Conservation (phyloP, 2,113 vertebrate genomes). For the Gobius niger region DNA sequence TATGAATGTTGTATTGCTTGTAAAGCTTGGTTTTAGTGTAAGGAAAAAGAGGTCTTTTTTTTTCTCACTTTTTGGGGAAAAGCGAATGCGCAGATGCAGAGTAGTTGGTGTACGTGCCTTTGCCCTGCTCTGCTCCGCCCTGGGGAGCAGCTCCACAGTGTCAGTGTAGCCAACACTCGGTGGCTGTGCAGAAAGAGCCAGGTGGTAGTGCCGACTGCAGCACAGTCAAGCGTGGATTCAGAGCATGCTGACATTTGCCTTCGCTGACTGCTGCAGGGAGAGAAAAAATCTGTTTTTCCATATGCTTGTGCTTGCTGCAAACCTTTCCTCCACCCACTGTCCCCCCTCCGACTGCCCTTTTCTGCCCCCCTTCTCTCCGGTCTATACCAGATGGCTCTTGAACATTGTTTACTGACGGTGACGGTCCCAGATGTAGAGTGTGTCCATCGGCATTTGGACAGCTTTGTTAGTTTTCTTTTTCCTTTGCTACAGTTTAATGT, state of each 20-base stretch:
- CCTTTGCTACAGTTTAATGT: conserved; percentile 55
- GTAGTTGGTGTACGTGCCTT: conserved; percentile 64
- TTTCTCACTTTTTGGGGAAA: conserved; percentile 62
- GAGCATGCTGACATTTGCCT: conserved; percentile 91
- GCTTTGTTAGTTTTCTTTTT: conserved; percentile 60
- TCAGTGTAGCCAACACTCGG: conserved; percentile 91
- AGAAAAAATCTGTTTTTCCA: conserved; percentile 99
- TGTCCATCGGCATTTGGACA: conserved; percentile 72
- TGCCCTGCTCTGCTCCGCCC: conserved; percentile 82
- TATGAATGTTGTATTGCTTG: background rate
- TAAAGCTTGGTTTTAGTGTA: too few relatives aligned
- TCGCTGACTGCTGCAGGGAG: conserved; percentile 90
- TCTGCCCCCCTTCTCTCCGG: conserved; percentile 64
- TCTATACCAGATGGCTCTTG: conserved; percentile 95
- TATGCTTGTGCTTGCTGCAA: conserved; percentile 92
- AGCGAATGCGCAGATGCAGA: conserved; percentile 42
- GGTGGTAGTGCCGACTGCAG: conserved; percentile 93
- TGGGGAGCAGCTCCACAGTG: conserved; percentile 86
- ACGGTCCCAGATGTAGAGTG: conserved; percentile 88
- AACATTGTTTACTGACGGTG: conserved; percentile 98
- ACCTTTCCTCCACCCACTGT: conserved; percentile 83
- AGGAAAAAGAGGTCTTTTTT: conserved; percentile 15
- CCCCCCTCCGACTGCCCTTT: conserved; percentile 66
- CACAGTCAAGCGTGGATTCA: conserved; percentile 93
- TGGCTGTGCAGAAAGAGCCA: conserved; percentile 96